Evolutionary conservation across 2,888 invertebrate genomes (phyloP).

Genomic region (Dichetophora obliterata): DNA sequence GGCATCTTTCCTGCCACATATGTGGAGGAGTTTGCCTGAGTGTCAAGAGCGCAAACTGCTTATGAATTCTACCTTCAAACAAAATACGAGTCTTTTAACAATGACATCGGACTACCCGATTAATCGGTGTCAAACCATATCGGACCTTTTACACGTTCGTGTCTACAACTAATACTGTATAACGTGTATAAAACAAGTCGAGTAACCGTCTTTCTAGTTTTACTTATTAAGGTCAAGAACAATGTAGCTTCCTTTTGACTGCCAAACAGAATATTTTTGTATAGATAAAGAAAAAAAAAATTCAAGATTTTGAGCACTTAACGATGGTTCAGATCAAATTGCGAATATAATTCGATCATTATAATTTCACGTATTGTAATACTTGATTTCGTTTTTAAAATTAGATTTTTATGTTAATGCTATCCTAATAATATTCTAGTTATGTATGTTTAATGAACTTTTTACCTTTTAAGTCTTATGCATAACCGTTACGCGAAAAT

Average conservation of each 20-base stretch:
- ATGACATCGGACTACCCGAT: not conserved
- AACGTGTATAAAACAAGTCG: no score
- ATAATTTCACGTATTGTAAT: not conserved
- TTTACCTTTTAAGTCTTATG: not conserved
- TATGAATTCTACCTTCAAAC: not conserved
- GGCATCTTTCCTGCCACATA: slow-evolving; percentile 96
- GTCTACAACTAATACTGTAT: no score
- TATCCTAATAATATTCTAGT: slow-evolving; percentile 5
- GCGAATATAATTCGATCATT: slow-evolving; percentile 21
- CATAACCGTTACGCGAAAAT: not conserved
- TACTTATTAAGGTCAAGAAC: not conserved
- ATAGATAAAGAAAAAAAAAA: not conserved
- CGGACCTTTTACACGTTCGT: no score
- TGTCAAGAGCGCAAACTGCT: not conserved
- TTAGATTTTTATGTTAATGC: not conserved
- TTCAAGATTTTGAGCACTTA: not conserved
- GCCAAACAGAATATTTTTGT: slow-evolving; percentile 22
- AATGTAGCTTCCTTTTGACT: slow-evolving; percentile 23
- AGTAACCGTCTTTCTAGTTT: not conserved
- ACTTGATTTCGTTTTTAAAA: not conserved
- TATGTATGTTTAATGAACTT: not conserved
- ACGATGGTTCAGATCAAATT: no score
- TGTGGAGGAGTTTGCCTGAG: slow-evolving; percentile 80
- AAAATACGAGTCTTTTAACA: not conserved
- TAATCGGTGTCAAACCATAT: no score